phyloP scores from a whole-genome alignment of 2,888 invertebrate species.

The Uropetala carovei region DNA sequence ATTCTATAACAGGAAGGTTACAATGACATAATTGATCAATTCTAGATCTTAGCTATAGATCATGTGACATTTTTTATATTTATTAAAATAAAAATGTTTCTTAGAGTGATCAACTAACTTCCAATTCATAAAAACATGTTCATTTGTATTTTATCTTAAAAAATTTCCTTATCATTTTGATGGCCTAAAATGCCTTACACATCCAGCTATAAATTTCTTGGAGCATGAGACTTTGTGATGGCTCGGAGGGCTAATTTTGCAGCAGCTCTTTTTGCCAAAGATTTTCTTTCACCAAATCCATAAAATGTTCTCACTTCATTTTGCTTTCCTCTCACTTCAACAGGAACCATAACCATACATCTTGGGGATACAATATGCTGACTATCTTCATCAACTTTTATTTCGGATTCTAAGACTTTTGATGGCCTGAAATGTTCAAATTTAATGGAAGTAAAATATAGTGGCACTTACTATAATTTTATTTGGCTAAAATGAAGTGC shows the following conservation, averaged over 20 bases:
- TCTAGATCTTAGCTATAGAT: too few species aligned
- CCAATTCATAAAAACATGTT: too few species aligned
- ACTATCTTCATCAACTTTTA: neutral
- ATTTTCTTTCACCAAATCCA: constrained; percentile 85
- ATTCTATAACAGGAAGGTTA: too few species aligned
- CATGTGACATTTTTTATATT: too few species aligned
- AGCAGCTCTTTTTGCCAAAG: constrained; percentile 86
- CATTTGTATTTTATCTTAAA: too few species aligned
- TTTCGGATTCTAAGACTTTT: neutral
- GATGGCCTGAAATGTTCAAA: neutral
- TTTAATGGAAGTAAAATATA: neutral
- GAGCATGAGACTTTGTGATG: neutral
- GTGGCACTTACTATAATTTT: neutral
- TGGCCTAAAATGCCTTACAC: too few species aligned
- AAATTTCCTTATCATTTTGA: too few species aligned
- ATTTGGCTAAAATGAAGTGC: neutral
- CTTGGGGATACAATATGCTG: neutral
- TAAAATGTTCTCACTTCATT: constrained; percentile 78
- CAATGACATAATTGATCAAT: too few species aligned
- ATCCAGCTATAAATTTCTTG: too few species aligned
- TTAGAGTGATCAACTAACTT: too few species aligned
- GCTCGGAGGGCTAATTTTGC: constrained; percentile 83
- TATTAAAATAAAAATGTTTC: too few species aligned
- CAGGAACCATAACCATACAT: constrained; percentile 68
- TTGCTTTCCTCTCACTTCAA: constrained; percentile 77